These are phyloP conservation scores for Botrylloides violaceus DNA, from an alignment of 23 tunicate species.

Conservation along the genomic window DNA sequence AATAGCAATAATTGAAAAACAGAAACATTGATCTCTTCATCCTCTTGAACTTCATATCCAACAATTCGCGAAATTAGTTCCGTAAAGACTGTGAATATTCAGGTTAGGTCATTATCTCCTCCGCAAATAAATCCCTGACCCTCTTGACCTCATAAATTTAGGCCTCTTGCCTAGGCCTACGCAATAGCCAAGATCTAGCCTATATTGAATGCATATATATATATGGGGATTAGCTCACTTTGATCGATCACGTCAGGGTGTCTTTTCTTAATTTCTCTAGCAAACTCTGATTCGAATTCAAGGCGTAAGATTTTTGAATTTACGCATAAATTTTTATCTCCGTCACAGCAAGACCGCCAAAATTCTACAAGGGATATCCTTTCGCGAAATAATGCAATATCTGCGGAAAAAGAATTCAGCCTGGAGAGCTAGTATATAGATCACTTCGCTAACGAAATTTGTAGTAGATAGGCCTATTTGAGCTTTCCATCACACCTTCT, in stretches of 20 bases:
- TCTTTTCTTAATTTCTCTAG: conserved; percentile 33
- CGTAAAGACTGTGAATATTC: conserved; percentile 74
- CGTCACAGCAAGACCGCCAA: conserved; percentile 92
- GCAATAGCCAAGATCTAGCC: too few species aligned
- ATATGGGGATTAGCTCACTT: conserved; percentile 26
- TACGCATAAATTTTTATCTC: conserved; percentile 40
- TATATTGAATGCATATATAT: not conserved
- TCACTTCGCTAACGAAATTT: too few species aligned
- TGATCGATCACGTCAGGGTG: conserved; percentile 83
- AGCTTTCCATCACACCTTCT: conserved; percentile 41
- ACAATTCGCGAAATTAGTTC: conserved; percentile 74
- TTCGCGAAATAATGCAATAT: not conserved
- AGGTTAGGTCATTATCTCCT: too few species aligned
- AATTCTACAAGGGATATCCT: too few species aligned
- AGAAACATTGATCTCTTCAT: conserved; percentile 48
- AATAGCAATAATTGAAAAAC: conserved; percentile 60
- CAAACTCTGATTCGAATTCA: conserved; percentile 59
- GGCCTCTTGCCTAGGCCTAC: too few species aligned
- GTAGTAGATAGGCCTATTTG: too few species aligned
- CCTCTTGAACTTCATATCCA: conserved; percentile 20
- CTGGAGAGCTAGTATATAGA: too few species aligned
- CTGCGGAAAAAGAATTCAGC: not conserved
- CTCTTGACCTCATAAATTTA: too few species aligned
- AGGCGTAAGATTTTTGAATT: conserved; percentile 54
- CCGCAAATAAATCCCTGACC: too few species aligned